Percentiles rank a stretch among this genome's conserved stretches.
Evolutionary conservation across 2,797 vertebrate species (phyloP).

Genomic region (Hapalemur alaotrensis): DNA sequence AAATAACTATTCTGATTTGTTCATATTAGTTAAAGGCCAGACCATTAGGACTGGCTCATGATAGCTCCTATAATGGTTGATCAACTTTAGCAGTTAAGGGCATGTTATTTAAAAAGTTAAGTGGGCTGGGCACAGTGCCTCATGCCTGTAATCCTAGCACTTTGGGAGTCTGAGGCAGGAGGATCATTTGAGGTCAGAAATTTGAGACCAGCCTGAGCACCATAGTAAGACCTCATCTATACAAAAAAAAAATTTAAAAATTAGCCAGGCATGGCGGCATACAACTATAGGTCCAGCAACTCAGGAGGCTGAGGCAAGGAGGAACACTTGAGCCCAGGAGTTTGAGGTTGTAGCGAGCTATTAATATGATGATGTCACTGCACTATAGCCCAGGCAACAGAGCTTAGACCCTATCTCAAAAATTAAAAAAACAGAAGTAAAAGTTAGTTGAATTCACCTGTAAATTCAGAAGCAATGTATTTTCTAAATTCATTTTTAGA

Average conservation of each 20-base stretch:
- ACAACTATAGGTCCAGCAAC: background rate
- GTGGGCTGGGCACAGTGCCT: background rate
- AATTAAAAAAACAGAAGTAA: background rate
- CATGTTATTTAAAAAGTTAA: background rate
- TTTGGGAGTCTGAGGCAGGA: background rate
- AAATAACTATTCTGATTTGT: background rate
- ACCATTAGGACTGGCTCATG: background rate
- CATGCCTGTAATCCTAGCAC: background rate
- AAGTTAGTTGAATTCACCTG: background rate
- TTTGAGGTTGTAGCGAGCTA: background rate
- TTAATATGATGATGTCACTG: background rate
- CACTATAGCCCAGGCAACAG: background rate
- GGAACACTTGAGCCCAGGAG: background rate
- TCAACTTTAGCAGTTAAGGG: background rate
- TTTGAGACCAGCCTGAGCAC: background rate
- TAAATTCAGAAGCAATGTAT: background rate
- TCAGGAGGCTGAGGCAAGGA: background rate
- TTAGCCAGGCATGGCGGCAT: background rate
- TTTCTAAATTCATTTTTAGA: background rate
- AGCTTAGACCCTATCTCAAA: background rate
- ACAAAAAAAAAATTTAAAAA: background rate
- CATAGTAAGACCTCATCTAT: background rate
- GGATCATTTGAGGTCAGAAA: background rate
- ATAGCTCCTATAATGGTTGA: background rate
- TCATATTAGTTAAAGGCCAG: background rate